Evolutionary conservation across 2,888 invertebrate species (phyloP), one percentile per base, ranked within the genome.

Genomic region (Drosophila multiciliata): DNA sequence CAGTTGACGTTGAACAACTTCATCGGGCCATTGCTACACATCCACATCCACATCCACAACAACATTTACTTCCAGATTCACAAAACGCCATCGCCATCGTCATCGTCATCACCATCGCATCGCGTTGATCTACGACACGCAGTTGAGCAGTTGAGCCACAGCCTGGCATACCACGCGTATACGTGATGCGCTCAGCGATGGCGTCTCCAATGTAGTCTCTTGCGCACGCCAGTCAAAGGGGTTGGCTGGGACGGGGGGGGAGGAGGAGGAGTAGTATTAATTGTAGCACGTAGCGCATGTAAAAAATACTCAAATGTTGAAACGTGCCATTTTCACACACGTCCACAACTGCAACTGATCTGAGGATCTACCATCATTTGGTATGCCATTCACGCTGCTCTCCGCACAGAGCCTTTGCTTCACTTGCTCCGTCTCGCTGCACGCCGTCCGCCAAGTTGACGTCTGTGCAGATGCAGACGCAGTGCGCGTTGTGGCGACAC

Each of bases 321-420:
- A 88, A 90, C 90, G 90, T 90, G 90, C 87, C 91, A 90, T 90
- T 90, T 91, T 88, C 90, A 91, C 90, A 91, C 90, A 90, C 90
- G 90, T 83, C 73, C 75, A 63, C 67, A 71, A 55, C 71, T 78
- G 78, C 80, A 80, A 67, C 67, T n/a, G 70, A 78, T 75, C 80
- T 70, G 71, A 70, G 78, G 80, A 80, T 78, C 78, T 67, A 75
- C 60, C 48, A 70, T 66, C 71, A 76, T 80, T 78, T 75, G 67
- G 76, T 80, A 78, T 78, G 80, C 78, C 65, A 78, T 68, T 80
- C 78, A 78, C 78, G 80, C 42, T 36, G 49, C 71, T 23, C 45
- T 53, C 29, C 54, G 59, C 35, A 29, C 59, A 59, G 62, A 59
- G 66, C 69, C 53, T 61, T 40, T 49, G 69, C 69, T 49, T 68